Evolutionary conservation across 2,797 vertebrate species (phyloP), one percentile per base, ranked within the genome.

Genomic region (Ataeniobius toweri): DNA sequence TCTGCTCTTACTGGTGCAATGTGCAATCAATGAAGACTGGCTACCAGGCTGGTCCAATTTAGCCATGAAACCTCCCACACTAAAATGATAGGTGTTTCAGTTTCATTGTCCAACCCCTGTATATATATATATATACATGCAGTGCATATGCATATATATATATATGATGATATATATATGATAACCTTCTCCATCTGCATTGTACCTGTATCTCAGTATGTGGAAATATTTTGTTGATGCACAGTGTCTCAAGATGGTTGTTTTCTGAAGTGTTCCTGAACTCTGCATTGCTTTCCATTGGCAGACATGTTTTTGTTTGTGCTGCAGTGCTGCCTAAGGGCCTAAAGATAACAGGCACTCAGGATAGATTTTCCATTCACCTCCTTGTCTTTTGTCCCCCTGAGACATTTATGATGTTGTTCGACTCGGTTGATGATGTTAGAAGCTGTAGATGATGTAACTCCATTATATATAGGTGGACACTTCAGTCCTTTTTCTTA

Each of bases 211-310:
- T 31, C 31, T 31, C 31, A 31, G 31, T 31, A 31, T 48, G 20
- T n/a, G 24, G 56, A n/a, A 13, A 24, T 26, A 6, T 10, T 44
- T n/a, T 65, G 3, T 58, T 39, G 31, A 65, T 65, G 31, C 36
- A 39, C 39, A n/a, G 65, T 68, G 65, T 44, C 39, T 41, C 20
- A 13, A 73, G 55, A 73, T 0, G 39, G 36, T 55, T 41, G 12
- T 24, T 72, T 73, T 73, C 71, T n/a, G 51, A 58, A 58, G 71
- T 41, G 71, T 44, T 73, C 56, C 24, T 73, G 72, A 39, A 46
- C 36, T 61, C 39, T 59, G 24, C 24, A 46, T 2, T 14, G 24
- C 73, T 68, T 36, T 44, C 65, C 39, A 68, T 46, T 5, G 8
- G 14, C 39, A 61, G 55, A 61, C 46, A 58, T 74, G 39, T 44